phyloP scores from a whole-genome alignment of 2,113 vertebrate genomes.

The Elaphurus davidianus region DNA sequence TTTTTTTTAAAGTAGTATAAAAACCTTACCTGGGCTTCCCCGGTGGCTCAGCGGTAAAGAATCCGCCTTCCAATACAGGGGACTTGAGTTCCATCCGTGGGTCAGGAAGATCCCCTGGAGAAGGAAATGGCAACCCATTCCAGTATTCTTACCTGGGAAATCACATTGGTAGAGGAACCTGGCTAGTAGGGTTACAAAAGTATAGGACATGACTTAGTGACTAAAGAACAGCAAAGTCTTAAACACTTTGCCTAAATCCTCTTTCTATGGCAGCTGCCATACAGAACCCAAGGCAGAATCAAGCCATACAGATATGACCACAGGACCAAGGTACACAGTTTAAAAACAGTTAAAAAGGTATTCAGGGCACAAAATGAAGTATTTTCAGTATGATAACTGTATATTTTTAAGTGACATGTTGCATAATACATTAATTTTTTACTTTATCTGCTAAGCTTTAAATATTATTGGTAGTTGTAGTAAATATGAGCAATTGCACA shows the following conservation, averaged over 20 bases:
- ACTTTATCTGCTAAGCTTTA: not conserved
- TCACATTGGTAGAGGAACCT: not conserved
- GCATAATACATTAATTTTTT: not conserved
- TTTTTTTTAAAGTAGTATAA: not conserved
- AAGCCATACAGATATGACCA: not conserved
- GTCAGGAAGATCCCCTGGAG: not conserved
- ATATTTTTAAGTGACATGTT: not conserved
- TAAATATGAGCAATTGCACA: not conserved
- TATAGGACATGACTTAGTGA: not conserved
- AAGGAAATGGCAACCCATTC: not conserved
- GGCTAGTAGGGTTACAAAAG: not conserved
- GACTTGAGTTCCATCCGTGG: not conserved
- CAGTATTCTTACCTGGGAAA: not conserved
- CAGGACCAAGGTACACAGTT: not conserved
- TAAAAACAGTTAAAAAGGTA: not conserved
- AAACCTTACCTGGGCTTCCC: not conserved
- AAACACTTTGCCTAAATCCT: not conserved
- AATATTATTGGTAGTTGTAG: not conserved
- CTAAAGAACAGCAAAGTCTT: not conserved
- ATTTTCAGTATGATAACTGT: not conserved
- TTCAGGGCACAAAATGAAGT: not conserved
- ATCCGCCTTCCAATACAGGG: not conserved
- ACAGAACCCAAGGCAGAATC: not conserved
- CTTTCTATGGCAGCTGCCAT: not conserved
- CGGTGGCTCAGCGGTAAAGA: not conserved